These are phyloP conservation scores for Drosophila yooni DNA, from an alignment of 2,888 invertebrate species.

Conservation along the genomic window DNA sequence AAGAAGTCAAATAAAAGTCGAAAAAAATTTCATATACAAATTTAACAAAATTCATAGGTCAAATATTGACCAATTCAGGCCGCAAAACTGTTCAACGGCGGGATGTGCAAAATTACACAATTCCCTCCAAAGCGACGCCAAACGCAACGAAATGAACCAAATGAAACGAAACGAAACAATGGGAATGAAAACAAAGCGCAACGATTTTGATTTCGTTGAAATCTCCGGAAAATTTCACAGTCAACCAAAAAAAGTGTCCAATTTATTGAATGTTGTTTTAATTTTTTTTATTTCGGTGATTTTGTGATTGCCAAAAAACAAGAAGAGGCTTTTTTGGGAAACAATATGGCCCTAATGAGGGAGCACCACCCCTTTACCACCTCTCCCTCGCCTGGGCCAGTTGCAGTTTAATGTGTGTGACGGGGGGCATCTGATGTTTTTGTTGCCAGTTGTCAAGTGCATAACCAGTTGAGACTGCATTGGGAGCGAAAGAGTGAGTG, in stretches of 20 bases:
- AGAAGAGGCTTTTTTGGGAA: not conserved
- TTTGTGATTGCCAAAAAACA: constrained; percentile 40
- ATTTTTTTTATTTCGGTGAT: not conserved
- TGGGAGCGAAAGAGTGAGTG: constrained; percentile 19
- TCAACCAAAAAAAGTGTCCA: not conserved
- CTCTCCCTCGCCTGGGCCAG: not conserved
- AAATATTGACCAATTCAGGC: constrained; percentile 65
- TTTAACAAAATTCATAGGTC: constrained; percentile 63
- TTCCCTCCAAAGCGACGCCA: constrained; percentile 16
- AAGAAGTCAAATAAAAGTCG: constrained; percentile 12
- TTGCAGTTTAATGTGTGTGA: constrained; percentile 19
- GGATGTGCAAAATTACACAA: constrained; percentile 71
- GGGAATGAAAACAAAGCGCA: constrained; percentile 34
- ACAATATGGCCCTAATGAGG: constrained; percentile 57
- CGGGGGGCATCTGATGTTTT: constrained; percentile 10
- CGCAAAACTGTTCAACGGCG: constrained; percentile 17
- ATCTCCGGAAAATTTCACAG: constrained; percentile 20
- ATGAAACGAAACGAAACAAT: constrained; percentile 41
- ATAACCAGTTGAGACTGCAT: constrained; percentile 58
- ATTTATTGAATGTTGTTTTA: constrained; percentile 15
- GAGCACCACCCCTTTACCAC: constrained; percentile 30
- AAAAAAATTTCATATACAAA: constrained; percentile 44
- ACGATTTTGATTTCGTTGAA: constrained; percentile 13
- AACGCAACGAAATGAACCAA: constrained; percentile 25
- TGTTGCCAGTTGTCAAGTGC: constrained; percentile 51